Percentiles rank a stretch among this genome's conserved stretches.
Evolutionary conservation across 2,797 vertebrate genomes (phyloP).

Genomic region (Aulostomus chinensis): DNA sequence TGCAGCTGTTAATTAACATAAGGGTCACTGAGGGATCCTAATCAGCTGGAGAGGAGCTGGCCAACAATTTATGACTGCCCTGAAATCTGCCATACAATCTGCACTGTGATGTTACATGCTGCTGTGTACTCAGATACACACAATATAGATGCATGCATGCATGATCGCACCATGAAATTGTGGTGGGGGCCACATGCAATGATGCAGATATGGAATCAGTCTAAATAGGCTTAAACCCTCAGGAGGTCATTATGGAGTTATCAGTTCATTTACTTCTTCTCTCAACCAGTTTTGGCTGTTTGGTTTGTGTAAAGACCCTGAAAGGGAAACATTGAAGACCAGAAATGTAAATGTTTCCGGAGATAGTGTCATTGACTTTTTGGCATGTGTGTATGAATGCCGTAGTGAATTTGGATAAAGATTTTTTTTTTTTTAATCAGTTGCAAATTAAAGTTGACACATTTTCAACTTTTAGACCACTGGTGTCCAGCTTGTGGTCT

Average conservation of each 20-base stretch:
- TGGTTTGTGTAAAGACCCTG: background rate
- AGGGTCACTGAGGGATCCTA: slow-evolving; percentile 67
- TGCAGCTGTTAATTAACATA: slow-evolving; percentile 76
- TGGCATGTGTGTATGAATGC: too few relatives aligned
- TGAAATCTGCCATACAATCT: slow-evolving; percentile 45
- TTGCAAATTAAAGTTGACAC: too few relatives aligned
- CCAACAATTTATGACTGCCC: slow-evolving; percentile 63
- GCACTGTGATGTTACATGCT: slow-evolving; percentile 18
- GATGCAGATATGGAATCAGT: slow-evolving; percentile 28
- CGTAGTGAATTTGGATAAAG: too few relatives aligned
- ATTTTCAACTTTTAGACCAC: too few relatives aligned
- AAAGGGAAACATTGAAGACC: slow-evolving; percentile 11
- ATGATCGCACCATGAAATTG: slow-evolving; percentile 20
- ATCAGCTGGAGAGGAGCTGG: slow-evolving; percentile 58
- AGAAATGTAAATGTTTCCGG: background rate
- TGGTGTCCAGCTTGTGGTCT: too few relatives aligned
- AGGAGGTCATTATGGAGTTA: slow-evolving; percentile 24
- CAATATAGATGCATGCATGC: slow-evolving; percentile 3
- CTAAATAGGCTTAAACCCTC: slow-evolving; percentile 32
- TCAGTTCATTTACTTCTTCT: slow-evolving; percentile 8
- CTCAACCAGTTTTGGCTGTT: background rate
- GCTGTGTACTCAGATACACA: slow-evolving; percentile 3
- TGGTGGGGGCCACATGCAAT: slow-evolving; percentile 12
- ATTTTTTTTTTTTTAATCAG: too few relatives aligned
- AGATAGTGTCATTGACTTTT: too few relatives aligned